These are phyloP conservation scores for Selenia dentaria DNA, from an alignment of 2,888 invertebrate species.

Conservation along the genomic window DNA sequence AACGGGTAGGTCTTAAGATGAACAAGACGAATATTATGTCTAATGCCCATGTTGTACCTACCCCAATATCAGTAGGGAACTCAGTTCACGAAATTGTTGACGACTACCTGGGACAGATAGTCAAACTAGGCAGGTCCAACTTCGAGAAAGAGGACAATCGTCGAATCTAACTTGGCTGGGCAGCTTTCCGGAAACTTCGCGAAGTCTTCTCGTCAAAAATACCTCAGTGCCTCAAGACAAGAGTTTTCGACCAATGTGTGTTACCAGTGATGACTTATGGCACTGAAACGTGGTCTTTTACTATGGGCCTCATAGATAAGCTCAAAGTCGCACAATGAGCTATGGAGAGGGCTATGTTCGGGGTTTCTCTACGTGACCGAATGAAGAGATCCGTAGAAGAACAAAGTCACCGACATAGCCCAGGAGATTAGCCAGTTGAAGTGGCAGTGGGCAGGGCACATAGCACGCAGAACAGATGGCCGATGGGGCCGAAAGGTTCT, in stretches of 20 bases:
- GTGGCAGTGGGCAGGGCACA: background rate
- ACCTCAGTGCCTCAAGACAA: conserved; percentile 2
- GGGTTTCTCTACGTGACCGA: background rate
- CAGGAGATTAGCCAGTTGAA: conserved; percentile 6
- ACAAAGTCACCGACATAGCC: background rate
- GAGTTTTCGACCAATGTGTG: conserved; percentile 16
- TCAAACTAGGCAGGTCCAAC: background rate
- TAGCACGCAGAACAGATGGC: background rate
- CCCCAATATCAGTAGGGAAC: background rate
- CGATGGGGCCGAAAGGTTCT: background rate
- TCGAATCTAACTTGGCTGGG: conserved; percentile 25
- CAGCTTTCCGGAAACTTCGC: conserved; percentile 27
- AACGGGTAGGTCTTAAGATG: background rate
- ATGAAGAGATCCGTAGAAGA: background rate
- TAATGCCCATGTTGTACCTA: background rate
- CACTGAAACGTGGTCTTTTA: background rate
- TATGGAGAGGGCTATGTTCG: background rate
- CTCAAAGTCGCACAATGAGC: background rate
- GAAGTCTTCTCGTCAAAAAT: conserved; percentile 5
- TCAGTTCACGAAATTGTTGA: background rate
- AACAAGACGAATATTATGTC: background rate
- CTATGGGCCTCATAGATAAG: background rate
- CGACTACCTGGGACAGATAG: background rate
- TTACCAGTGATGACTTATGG: background rate
- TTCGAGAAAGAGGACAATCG: background rate